Conservation (phyloP, 1,140 invertebrate species). For the Drosophila yakuba region DNA sequence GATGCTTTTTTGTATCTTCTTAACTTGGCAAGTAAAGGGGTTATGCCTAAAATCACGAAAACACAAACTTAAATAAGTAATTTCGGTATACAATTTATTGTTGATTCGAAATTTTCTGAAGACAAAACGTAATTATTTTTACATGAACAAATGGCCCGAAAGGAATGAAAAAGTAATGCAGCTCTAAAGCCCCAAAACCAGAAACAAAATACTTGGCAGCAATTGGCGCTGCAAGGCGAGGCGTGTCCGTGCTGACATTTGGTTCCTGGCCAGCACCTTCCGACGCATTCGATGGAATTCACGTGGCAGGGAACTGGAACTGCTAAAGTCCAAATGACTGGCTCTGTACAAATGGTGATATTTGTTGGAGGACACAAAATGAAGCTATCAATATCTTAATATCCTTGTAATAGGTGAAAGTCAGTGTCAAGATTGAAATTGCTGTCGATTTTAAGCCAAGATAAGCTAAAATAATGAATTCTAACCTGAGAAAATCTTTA, state of each 20-base stretch:
- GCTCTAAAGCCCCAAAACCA: background rate
- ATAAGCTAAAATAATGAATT: too few species aligned
- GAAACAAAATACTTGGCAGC: conserved; percentile 14
- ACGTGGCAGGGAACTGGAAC: background rate
- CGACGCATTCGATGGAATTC: conserved; percentile 10
- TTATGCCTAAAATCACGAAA: background rate
- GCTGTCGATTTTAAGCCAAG: too few species aligned
- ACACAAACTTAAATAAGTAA: too few species aligned
- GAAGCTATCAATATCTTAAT: background rate
- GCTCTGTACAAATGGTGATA: background rate
- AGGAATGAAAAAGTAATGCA: too few species aligned
- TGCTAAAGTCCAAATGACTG: background rate
- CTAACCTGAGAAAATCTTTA: too few species aligned
- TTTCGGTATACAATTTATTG: too few species aligned
- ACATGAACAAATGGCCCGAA: too few species aligned
- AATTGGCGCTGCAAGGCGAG: conserved; percentile 30
- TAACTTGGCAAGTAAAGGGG: too few species aligned
- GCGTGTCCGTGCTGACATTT: conserved; percentile 26
- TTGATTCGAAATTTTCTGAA: too few species aligned
- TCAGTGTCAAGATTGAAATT: too few species aligned
- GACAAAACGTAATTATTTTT: too few species aligned
- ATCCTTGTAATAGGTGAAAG: background rate
- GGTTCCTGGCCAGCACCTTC: conserved; percentile 23
- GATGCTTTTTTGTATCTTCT: too few species aligned
- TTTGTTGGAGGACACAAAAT: background rate